Evolutionary conservation across 2,113 vertebrate genomes (phyloP).

Genomic region (Chaetodon auriga): DNA sequence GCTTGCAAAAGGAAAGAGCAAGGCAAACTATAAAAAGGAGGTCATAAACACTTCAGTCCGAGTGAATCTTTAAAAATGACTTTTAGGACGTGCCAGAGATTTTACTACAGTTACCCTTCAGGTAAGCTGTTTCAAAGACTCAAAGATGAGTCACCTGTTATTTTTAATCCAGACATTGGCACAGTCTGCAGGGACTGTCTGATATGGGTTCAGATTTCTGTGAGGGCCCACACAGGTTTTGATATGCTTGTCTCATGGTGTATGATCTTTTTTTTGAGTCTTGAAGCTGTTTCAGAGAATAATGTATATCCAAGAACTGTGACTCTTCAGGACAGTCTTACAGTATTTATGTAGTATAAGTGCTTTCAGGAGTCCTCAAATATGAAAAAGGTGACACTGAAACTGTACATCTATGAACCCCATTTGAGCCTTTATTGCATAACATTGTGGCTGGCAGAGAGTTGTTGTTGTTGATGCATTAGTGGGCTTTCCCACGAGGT

Average conservation of each 20-base stretch:
- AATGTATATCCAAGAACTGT: not conserved
- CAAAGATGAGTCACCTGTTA: not conserved
- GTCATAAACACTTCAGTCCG: not conserved
- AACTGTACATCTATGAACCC: not conserved
- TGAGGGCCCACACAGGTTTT: not conserved
- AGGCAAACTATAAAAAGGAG: not conserved
- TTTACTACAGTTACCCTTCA: not conserved
- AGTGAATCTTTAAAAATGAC: not conserved
- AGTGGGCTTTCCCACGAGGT: conserved; percentile 59
- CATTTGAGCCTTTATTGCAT: not conserved
- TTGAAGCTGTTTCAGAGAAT: not conserved
- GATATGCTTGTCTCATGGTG: not conserved
- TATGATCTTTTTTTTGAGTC: not conserved
- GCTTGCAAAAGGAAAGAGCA: not conserved
- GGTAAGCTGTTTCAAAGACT: not conserved
- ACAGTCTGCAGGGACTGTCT: no score
- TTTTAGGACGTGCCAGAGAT: not conserved
- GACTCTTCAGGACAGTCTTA: not conserved
- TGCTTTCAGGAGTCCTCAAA: conserved; percentile 1
- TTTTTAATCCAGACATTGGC: not conserved
- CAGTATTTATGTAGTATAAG: not conserved
- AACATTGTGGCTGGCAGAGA: not conserved
- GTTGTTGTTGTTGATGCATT: conserved; percentile 33
- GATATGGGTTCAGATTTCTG: not conserved
- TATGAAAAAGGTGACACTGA: conserved; percentile 8